Percentiles rank a stretch among this genome's conserved stretches.
Conservation (phyloP, 2,888 invertebrate genomes). For the Eristalis pertinax region DNA sequence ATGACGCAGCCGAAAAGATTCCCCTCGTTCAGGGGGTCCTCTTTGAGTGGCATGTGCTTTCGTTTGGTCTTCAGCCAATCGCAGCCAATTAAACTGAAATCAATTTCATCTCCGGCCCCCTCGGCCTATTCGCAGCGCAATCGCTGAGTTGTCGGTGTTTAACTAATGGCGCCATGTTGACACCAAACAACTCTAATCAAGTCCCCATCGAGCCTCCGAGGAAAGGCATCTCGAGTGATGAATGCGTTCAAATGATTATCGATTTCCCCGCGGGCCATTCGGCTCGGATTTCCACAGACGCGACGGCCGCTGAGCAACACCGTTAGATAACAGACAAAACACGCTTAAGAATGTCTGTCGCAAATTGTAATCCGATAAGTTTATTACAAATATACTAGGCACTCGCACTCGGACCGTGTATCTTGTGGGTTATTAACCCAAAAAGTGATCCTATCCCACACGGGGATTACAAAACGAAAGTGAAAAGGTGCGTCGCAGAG, state of each 20-base stretch:
- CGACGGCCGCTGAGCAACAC: not conserved
- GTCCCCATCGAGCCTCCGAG: not conserved
- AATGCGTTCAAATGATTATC: slow-evolving; percentile 15
- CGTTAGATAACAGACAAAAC: not conserved
- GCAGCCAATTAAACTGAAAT: not conserved
- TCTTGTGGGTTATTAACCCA: slow-evolving; percentile 23
- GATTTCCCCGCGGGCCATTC: slow-evolving; percentile 3
- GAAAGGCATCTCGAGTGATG: not conserved
- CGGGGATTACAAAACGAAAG: not conserved
- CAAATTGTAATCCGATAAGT: slow-evolving; percentile 21
- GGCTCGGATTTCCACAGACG: not conserved
- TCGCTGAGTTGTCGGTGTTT: not conserved
- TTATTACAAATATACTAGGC: not conserved
- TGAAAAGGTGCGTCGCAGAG: not conserved
- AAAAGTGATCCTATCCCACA: not conserved
- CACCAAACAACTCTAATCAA: slow-evolving; percentile 12
- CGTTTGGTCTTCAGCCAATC: too few relatives aligned
- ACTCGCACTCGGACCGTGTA: not conserved
- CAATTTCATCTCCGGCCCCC: not conserved
- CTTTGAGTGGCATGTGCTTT: not conserved
- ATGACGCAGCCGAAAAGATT: not conserved
- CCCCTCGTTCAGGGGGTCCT: not conserved
- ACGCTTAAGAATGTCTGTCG: slow-evolving; percentile 14
- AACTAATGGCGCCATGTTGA: slow-evolving; percentile 12
- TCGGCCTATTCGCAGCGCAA: not conserved